Evolutionary conservation across 2,797 vertebrate species (phyloP).

Genomic region (Fratercula arctica): DNA sequence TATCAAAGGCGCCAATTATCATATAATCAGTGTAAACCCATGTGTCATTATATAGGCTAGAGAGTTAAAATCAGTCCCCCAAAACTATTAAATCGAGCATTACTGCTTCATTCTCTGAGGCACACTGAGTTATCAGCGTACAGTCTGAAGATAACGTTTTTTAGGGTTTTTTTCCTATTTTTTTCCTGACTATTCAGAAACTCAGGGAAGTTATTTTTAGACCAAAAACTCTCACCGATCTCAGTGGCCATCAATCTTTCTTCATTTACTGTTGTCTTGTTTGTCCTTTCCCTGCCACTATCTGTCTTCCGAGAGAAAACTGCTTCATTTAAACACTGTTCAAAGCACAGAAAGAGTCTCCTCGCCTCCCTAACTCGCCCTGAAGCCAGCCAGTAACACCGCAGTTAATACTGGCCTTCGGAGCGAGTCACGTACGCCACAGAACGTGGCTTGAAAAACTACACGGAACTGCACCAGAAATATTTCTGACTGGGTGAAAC

Average conservation of each 20-base stretch:
- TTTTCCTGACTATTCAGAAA: background rate
- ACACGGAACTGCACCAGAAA: background rate
- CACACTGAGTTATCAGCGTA: background rate
- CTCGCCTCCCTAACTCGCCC: background rate
- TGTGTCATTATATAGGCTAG: background rate
- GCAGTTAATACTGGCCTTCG: background rate
- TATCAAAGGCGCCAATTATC: background rate
- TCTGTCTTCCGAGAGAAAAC: background rate
- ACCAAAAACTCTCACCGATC: background rate
- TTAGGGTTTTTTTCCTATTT: background rate
- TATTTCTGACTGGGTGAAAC: background rate
- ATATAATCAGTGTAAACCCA: background rate
- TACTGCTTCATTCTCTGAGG: background rate
- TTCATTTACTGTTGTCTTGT: background rate
- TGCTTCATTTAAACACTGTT: background rate
- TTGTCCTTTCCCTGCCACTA: background rate
- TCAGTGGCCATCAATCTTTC: constrained; percentile 10
- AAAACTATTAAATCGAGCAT: background rate
- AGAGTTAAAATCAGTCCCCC: background rate
- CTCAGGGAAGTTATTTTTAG: background rate
- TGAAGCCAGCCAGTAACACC: background rate
- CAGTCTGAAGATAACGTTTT: background rate
- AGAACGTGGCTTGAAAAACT: background rate
- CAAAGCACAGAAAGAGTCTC: background rate
- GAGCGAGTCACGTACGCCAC: background rate